phyloP scores from a whole-genome alignment of 1,140 invertebrate genomes.

The Colletes gigas region DNA sequence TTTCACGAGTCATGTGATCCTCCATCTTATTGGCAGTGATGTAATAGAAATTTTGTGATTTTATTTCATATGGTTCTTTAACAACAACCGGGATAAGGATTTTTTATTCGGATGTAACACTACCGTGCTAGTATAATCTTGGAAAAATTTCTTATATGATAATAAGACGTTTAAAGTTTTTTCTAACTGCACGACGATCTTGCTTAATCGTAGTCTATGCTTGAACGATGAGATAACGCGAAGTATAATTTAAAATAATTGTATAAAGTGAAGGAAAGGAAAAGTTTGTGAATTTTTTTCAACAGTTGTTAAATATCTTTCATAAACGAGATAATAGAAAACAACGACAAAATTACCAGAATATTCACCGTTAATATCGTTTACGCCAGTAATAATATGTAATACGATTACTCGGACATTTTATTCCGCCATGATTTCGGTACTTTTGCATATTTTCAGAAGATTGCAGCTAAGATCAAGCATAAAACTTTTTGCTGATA shows the following conservation, averaged over 20 bases:
- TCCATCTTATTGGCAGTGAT: not conserved
- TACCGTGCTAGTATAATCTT: not conserved
- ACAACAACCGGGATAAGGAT: not conserved
- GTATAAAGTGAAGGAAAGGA: not conserved
- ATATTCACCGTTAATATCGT: not conserved
- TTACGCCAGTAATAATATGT: not conserved
- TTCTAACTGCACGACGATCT: not conserved
- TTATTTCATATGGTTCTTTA: too few species aligned
- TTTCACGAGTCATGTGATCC: not conserved
- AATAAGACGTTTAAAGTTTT: not conserved
- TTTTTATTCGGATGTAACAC: not conserved
- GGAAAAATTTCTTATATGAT: not conserved
- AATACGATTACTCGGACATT: not conserved
- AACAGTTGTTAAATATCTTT: not conserved
- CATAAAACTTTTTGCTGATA: not conserved
- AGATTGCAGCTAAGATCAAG: not conserved
- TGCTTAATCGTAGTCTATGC: not conserved
- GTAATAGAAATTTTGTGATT: slow-evolving; percentile 8
- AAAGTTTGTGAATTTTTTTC: not conserved
- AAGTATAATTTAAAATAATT: not conserved
- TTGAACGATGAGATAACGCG: not conserved
- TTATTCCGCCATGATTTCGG: not conserved
- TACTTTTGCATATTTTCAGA: not conserved
- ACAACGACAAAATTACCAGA: not conserved
- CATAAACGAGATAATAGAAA: not conserved